These are phyloP conservation scores for Grantiella picta DNA, from an alignment of 2,113 vertebrate genomes.

Conservation along the genomic window DNA sequence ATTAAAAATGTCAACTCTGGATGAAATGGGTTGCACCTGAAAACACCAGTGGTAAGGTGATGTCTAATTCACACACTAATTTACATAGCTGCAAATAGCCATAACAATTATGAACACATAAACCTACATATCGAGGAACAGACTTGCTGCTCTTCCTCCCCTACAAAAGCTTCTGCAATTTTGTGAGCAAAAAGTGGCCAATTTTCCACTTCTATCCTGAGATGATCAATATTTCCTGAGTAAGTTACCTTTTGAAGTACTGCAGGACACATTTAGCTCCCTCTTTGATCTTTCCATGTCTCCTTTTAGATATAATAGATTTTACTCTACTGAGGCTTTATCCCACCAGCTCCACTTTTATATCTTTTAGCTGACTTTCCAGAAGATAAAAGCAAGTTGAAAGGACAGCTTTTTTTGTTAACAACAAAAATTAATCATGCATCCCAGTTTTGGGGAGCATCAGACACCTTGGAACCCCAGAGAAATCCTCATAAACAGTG, in stretches of 20 bases:
- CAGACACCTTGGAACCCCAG: background rate
- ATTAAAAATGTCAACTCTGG: background rate
- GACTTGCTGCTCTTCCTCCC: background rate
- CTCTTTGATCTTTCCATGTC: slow-evolving; percentile 35
- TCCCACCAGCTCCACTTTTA: background rate
- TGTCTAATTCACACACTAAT: background rate
- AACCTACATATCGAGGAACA: background rate
- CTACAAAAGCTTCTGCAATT: background rate
- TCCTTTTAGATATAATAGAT: slow-evolving; percentile 51
- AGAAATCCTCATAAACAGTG: background rate
- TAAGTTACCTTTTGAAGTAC: slow-evolving; percentile 34
- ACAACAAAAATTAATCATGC: background rate
- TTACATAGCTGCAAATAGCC: background rate
- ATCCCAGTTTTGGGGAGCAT: background rate
- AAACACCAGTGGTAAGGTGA: background rate
- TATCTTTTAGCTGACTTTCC: background rate
- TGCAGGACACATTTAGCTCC: slow-evolving; percentile 23
- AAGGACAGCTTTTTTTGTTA: background rate
- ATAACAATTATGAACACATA: background rate
- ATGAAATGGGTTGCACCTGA: background rate
- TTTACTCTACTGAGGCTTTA: background rate
- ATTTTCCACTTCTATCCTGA: slow-evolving; percentile 35
- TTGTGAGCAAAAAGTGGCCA: slow-evolving; percentile 1
- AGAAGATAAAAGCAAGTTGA: slow-evolving; percentile 23
- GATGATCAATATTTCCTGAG: slow-evolving; percentile 15